Evolutionary conservation across 2,113 vertebrate species (phyloP).

Genomic region (Smithornis capensis): DNA sequence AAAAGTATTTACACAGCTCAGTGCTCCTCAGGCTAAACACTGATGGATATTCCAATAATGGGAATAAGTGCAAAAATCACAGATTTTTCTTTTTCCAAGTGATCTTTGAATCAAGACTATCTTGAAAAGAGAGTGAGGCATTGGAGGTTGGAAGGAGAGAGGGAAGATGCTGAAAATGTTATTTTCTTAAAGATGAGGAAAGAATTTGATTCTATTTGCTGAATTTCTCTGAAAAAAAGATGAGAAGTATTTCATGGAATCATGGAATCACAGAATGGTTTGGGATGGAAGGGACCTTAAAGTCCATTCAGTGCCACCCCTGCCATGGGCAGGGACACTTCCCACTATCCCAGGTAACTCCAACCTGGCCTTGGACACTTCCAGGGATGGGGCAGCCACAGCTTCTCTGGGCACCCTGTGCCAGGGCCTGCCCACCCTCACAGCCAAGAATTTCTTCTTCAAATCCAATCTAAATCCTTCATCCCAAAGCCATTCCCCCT

Average conservation of each 20-base stretch:
- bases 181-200: not conserved
- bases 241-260: not conserved
- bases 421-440: too few relatives aligned
- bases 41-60: not conserved
- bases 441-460: too few relatives aligned
- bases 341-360: too few relatives aligned
- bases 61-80: not conserved
- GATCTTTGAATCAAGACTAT: not conserved
- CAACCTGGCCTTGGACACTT: too few relatives aligned
- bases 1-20: slow-evolving; percentile 28
- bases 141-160: not conserved
- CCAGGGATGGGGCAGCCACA: too few relatives aligned
- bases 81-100: not conserved
- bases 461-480: too few relatives aligned
- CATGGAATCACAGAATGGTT: too few relatives aligned
- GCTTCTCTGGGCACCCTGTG: too few relatives aligned
- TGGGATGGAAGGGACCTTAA: too few relatives aligned
- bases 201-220: not conserved
- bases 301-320: too few relatives aligned
- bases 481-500: too few relatives aligned
- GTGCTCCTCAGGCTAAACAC: not conserved
- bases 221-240: not conserved
- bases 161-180: not conserved
- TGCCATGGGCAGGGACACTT: too few relatives aligned
- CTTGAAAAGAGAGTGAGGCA: not conserved